Percentiles rank a stretch among this genome's conserved stretches.
Conservation (phyloP, 1,140 invertebrate species). For the Drosophila nebulosa region DNA sequence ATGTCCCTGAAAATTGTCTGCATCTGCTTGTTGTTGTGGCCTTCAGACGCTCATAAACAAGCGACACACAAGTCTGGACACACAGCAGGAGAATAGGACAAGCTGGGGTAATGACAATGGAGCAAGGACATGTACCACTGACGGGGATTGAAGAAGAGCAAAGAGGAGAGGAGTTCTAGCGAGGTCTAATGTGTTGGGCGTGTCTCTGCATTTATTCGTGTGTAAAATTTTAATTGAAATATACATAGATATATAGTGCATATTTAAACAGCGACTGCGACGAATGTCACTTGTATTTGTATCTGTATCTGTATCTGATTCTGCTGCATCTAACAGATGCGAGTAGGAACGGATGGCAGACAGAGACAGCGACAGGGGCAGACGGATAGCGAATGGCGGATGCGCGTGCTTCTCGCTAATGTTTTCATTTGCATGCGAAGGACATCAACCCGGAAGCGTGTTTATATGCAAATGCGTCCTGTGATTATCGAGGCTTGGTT, state of each 20-base stretch:
- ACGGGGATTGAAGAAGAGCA: not conserved
- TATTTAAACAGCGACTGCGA: conserved; percentile 56
- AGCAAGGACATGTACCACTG: not conserved
- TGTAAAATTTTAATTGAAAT: conserved; percentile 78
- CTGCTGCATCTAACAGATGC: conserved; percentile 9
- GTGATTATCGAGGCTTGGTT: conserved; percentile 56
- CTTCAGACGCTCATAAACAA: conserved; percentile 73
- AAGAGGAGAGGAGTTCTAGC: not conserved
- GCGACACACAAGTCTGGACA: conserved; percentile 48
- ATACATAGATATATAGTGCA: conserved; percentile 37
- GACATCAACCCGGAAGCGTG: conserved; percentile 61
- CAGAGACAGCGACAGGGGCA: not conserved
- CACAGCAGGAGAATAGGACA: conserved; percentile 11
- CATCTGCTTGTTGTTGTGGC: conserved; percentile 53
- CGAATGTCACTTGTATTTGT: conserved; percentile 58
- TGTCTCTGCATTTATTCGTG: conserved; percentile 73
- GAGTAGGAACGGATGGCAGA: not conserved
- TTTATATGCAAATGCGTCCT: conserved; percentile 70
- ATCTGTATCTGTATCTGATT: conserved; percentile 21
- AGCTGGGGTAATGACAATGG: not conserved
- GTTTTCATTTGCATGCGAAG: conserved; percentile 76
- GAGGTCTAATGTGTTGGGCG: conserved; percentile 64
- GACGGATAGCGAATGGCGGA: conserved; percentile 9
- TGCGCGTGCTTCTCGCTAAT: conserved; percentile 63
- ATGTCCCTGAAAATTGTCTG: conserved; percentile 50